A percentile compares a stretch with the other conserved stretches of the same genome.
These are phyloP conservation scores for Campoletis sonorensis DNA, from an alignment of 1,140 invertebrate genomes.

Conservation along the genomic window DNA sequence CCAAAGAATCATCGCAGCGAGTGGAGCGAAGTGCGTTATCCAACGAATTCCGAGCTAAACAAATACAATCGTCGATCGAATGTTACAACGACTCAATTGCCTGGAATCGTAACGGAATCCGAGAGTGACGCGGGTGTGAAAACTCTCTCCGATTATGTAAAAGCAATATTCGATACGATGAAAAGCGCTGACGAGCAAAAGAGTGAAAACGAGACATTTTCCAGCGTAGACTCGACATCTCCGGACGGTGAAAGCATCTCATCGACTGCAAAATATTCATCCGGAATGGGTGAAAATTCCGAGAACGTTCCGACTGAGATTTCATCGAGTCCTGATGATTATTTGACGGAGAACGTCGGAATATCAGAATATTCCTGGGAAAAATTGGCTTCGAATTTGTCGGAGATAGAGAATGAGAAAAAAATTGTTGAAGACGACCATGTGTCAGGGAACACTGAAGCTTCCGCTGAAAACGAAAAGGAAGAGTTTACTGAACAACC, in stretches of 20 bases:
- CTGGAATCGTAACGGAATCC: slow-evolving; percentile 50
- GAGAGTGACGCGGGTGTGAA: slow-evolving; percentile 57
- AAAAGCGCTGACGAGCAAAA: slow-evolving; percentile 66
- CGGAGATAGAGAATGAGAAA: neutral
- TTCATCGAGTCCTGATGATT: neutral
- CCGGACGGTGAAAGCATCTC: neutral
- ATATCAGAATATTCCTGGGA: slow-evolving; percentile 12
- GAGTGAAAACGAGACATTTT: slow-evolving; percentile 25
- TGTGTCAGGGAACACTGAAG: neutral
- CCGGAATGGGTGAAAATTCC: neutral
- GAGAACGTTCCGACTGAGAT: neutral
- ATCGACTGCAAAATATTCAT: neutral
- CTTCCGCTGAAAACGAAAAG: neutral
- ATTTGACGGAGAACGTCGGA: neutral
- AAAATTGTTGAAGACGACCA: neutral
- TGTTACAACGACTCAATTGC: slow-evolving; percentile 51
- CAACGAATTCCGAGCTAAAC: slow-evolving; percentile 49
- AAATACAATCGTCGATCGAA: slow-evolving; percentile 56
- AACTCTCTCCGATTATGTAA: slow-evolving; percentile 70
- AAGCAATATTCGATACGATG: slow-evolving; percentile 73
- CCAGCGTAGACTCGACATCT: neutral
- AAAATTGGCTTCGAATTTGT: neutral
- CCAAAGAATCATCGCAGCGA: slow-evolving; percentile 71
- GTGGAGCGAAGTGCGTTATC: slow-evolving; percentile 71
- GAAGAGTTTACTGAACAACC: slow-evolving; percentile 11